Conservation (phyloP, 2,113 vertebrate species). For the Sialia sialis region DNA sequence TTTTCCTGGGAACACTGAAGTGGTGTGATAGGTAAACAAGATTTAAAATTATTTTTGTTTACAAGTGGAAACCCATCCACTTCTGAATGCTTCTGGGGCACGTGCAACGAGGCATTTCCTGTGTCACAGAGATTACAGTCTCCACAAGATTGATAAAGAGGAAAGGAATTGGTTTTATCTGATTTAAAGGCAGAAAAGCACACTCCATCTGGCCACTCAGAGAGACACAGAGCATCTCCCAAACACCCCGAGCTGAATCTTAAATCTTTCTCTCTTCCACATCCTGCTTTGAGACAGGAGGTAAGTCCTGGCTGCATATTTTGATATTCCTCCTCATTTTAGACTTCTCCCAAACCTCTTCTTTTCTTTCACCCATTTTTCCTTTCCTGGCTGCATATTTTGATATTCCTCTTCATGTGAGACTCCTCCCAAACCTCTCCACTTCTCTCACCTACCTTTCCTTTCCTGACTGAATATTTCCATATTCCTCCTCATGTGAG, state of each 20-base stretch:
- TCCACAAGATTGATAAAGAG: background rate
- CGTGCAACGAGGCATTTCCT: background rate
- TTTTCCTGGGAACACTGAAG: background rate
- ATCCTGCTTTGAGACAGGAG: background rate
- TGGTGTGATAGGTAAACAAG: background rate
- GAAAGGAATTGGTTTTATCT: background rate
- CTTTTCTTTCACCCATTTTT: background rate
- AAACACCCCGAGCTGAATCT: background rate
- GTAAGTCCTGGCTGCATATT: background rate
- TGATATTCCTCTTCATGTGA: background rate
- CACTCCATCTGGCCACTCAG: background rate
- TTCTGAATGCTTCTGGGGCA: rapidly evolving
- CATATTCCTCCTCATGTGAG: background rate
- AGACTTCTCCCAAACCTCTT: background rate
- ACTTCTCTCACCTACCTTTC: background rate
- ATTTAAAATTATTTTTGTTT: background rate
- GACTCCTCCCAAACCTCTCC: background rate
- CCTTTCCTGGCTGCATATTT: background rate
- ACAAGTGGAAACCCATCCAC: background rate
- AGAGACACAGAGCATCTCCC: background rate
- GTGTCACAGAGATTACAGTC: background rate
- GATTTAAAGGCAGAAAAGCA: background rate
- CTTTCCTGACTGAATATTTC: background rate
- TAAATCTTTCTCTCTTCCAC: background rate
- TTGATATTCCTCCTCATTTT: background rate